Percentiles rank a stretch among this genome's conserved stretches.
phyloP scores from a whole-genome alignment of 1,140 invertebrate genomes.

The Drosophila carrolli region DNA sequence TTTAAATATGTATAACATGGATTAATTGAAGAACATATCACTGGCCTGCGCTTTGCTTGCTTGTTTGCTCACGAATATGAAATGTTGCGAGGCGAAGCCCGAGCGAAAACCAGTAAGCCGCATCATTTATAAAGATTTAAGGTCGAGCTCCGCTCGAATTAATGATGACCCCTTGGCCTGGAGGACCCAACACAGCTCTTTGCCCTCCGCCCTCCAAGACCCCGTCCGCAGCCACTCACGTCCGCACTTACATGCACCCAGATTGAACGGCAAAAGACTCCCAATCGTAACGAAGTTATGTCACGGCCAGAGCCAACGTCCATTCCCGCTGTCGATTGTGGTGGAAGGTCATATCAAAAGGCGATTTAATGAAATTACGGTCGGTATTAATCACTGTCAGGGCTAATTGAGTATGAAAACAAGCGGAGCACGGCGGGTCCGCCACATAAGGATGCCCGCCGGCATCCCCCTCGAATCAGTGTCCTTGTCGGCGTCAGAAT shows the following conservation, averaged over 20 bases:
- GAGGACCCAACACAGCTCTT: conserved; percentile 10
- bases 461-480: conserved; percentile 46
- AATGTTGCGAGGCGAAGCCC: not conserved
- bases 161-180: conserved; percentile 32
- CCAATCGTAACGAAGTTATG: conserved; percentile 62
- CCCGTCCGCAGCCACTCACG: not conserved
- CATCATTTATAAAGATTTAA: conserved; percentile 56
- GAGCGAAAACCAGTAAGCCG: conserved; percentile 33
- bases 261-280: conserved; percentile 11
- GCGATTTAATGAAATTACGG: conserved; percentile 80
- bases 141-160: conserved; percentile 37
- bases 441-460: conserved; percentile 3
- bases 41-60: not conserved
- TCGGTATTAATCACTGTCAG: conserved; percentile 80
- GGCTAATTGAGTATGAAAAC: conserved; percentile 81
- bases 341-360: conserved; percentile 63
- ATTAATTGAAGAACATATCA: not conserved
- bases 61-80: not conserved
- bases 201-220: conserved; percentile 15
- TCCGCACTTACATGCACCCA: conserved; percentile 2
- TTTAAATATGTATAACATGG: not conserved
- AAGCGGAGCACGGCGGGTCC: conserved; percentile 28
- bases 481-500: conserved; percentile 56
- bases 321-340: conserved; percentile 10
- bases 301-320: conserved; percentile 22